Base-by-base conservation (phyloP, 2,888 invertebrate species). In the Petrolisthes cinctipes region DNA sequence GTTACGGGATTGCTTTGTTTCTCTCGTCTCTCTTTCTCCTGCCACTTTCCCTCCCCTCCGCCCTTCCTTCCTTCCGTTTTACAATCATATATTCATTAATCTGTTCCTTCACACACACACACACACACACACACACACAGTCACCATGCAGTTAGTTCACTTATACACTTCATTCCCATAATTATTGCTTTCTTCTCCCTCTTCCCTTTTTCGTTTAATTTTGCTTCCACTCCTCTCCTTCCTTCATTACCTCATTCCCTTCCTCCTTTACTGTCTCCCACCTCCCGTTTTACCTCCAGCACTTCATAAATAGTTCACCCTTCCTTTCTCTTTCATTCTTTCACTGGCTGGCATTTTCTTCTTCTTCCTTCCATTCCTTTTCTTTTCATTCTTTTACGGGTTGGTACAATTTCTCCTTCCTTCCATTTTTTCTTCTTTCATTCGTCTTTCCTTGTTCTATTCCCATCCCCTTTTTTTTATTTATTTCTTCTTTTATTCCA, bases 271-370 rank as follows among this genome's bases (percentile, higher is more conserved):
- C 37, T 37, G 37, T 37, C 37, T 37, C 37, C 37, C 37, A 37
- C 37, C 37, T 37, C 37, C 37, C 37, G 37, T 23, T 73, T 17
- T 75, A 37, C 53, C 75, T 75, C 75, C 53, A 9, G 37, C 75
- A 51, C 75, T 75, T 53, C 53, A 5, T 75, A 37, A 51, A 37
- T 75, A 11, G 37, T 17, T 37, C 51, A 51, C 75, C 53, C 37
- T 75, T 53, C 53, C 51, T 75, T 53, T 75, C 75, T 75, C 51
- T 75, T 17, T 37, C 51, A 51, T 53, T 75, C 75, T 75, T 53
- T 75, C 51, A 51, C 75, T 75, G 14, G 9, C 75, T 75, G 14
- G 37, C 51, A 51, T 53, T 75, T 17, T 75, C 51, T 75, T 75
- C 75, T 73, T 73, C 73, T 73, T 23, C 23, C 73, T 73, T 7